Evolutionary conservation across 2,888 invertebrate genomes (phyloP).

Genomic region (Dermolepida albohirtum): DNA sequence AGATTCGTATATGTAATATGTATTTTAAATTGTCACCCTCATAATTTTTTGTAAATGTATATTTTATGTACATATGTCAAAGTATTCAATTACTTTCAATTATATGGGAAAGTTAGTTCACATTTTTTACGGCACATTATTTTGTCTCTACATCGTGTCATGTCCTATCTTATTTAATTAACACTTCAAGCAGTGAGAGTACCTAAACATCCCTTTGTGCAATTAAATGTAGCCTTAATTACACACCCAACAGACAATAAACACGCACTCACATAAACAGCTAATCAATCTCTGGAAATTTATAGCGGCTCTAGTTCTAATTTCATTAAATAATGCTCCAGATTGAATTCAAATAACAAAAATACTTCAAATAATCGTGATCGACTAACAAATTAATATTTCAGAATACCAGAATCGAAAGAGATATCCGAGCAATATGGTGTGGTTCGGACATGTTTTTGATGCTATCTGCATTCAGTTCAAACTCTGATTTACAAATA

Average conservation of each 20-base stretch:
- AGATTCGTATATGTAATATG: too few species aligned
- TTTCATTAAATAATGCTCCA: conserved; percentile 5
- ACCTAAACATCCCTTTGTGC: conserved; percentile 12
- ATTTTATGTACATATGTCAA: too few species aligned
- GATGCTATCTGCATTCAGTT: conserved; percentile 42
- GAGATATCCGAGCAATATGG: conserved; percentile 49
- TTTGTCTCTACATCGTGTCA: background rate
- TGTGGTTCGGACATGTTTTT: conserved; percentile 45
- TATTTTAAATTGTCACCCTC: too few species aligned
- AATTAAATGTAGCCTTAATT: conserved; percentile 20
- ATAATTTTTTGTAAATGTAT: too few species aligned
- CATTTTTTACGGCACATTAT: background rate
- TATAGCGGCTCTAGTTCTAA: conserved; percentile 11
- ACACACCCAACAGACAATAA: conserved; percentile 22
- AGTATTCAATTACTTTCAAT: too few species aligned
- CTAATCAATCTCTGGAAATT: conserved; percentile 15
- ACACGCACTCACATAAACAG: conserved; percentile 20
- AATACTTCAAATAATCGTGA: conserved; percentile 2
- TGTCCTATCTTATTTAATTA: conserved; percentile 5
- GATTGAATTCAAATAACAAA: conserved; percentile 18
- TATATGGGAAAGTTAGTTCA: too few species aligned
- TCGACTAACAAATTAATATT: conserved; percentile 17
- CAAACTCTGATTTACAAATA: conserved; percentile 13
- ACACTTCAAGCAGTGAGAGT: conserved; percentile 21
- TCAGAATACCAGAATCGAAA: conserved; percentile 40